Evolutionary conservation across 2,797 vertebrate species (phyloP).

Genomic region (Loriculus beryllinus): DNA sequence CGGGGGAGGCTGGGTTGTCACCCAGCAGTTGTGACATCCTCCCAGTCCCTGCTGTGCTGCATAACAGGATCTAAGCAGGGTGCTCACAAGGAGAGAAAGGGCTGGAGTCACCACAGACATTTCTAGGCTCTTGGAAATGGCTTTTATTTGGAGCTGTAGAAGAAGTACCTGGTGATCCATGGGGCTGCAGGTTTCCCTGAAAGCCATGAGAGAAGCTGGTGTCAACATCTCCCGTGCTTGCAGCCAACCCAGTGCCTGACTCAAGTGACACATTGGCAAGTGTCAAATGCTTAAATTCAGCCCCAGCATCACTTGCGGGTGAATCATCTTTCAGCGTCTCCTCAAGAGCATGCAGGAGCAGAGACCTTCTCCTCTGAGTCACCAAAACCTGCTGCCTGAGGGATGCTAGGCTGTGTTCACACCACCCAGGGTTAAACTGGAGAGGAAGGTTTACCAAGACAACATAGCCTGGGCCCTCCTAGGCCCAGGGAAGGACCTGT

Average conservation of each 20-base stretch:
- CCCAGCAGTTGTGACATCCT: neutral
- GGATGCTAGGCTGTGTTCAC: neutral
- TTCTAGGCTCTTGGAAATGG: neutral
- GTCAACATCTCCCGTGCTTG: neutral
- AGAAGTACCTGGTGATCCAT: neutral
- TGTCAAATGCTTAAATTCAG: neutral
- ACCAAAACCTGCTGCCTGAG: neutral
- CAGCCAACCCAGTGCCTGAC: neutral
- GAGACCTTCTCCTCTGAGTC: constrained; percentile 1
- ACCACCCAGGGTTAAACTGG: neutral
- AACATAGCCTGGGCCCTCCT: neutral
- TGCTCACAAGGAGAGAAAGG: neutral
- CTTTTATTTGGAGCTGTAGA: neutral
- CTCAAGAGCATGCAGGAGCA: neutral
- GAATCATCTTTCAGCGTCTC: neutral
- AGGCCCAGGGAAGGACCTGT: neutral
- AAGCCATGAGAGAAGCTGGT: neutral
- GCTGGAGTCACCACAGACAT: neutral
- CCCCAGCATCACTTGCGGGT: neutral
- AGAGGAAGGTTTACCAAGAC: neutral
- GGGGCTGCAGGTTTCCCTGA: neutral
- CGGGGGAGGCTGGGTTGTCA: neutral
- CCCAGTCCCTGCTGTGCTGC: neutral
- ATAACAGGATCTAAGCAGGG: neutral
- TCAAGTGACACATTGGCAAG: neutral